Percentiles rank a stretch among this genome's conserved stretches.
phyloP scores from a whole-genome alignment of 2,113 vertebrate species.

The Hydrochoerus hydrochaeris region DNA sequence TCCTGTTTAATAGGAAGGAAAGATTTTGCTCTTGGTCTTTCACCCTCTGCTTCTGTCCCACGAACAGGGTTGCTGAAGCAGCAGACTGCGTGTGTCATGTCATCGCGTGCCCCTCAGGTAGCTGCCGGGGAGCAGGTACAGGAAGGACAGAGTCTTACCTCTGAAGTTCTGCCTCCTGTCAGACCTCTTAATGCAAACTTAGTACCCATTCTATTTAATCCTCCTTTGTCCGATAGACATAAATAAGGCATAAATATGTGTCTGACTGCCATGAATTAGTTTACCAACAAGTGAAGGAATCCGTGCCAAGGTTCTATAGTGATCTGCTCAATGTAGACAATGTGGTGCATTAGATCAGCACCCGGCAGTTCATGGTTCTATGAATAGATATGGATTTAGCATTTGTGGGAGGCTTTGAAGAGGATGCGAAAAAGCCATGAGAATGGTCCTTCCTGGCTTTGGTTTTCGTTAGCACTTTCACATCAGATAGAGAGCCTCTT shows the following conservation, averaged over 20 bases:
- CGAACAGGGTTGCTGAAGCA: fast-evolving
- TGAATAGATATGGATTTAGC: constrained; percentile 84
- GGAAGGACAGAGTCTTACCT: constrained; percentile 63
- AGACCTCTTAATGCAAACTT: constrained; percentile 74
- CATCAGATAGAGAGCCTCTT: constrained; percentile 17
- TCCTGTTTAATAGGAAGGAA: constrained; percentile 43
- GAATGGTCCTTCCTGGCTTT: constrained; percentile 4
- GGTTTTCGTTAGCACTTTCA: constrained; percentile 67
- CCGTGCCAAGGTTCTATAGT: constrained; percentile 78
- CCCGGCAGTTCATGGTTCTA: constrained; percentile 75
- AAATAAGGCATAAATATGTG: constrained; percentile 84
- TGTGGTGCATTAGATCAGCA: constrained; percentile 76
- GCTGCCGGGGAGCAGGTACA: constrained; percentile 57
- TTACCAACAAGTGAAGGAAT: constrained; percentile 81
- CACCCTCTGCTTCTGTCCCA: background rate
- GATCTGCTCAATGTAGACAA: constrained; percentile 81
- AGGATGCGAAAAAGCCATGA: constrained; percentile 70
- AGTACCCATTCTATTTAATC: constrained; percentile 80
- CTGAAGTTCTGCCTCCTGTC: constrained; percentile 72
- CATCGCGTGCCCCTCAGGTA: fast-evolving
- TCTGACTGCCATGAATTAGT: constrained; percentile 84
- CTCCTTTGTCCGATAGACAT: constrained; percentile 67
- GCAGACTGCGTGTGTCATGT: background rate
- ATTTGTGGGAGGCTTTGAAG: constrained; percentile 78
- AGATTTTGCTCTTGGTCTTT: constrained; percentile 24